Evolutionary conservation across 2,797 vertebrate genomes (phyloP), one percentile per base, ranked within the genome.

Genomic region (Gymnothorax reevesii): DNA sequence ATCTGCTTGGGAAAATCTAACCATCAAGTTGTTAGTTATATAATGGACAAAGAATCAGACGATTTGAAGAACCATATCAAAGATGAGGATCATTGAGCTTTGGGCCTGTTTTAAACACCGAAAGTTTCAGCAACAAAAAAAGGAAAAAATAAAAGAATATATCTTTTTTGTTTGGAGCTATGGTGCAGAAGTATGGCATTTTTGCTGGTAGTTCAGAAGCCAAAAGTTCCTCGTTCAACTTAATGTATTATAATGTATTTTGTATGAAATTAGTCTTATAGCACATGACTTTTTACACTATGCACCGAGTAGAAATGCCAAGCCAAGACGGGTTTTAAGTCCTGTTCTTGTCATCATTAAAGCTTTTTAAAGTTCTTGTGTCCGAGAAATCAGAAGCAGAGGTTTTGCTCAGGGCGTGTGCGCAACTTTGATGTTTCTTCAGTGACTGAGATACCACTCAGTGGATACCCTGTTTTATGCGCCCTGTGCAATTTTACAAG

Each of bases 401-500:
- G 77, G 75, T 79, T 79, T 80, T 80, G 25, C 52, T 15, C 17
- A 20, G 52, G 54, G 77, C 52, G 1, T 55, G 55, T 54, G 77
- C 55, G 42, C 13, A 52, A 20, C 73, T 77, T 77, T 77, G 73
- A 77, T 77, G 73, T 77, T 55, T 7, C 52, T 80, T 20, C n/a
- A 20, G 25, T 20, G 9, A 55, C 49, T 52, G 54, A 80, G 55
- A 22, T 80, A 54, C 52, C 49, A 55, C 17, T 15, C 10, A 54
- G 52, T n/a, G 52, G 77, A 20, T 20, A 4, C 77, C 55, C 49
- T 22, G 1, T n/a, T 80, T 54, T 80, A 22, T 80, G 52, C 52
- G 42, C 52, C 7, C 77, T 55, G 13, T 80, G 77, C 52, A 33
- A 80, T 80, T 80, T 54, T 80, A 80, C 77, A 80, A 80, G 77